Evolutionary conservation across 2,797 vertebrate genomes (phyloP), one percentile per base, ranked within the genome.

Genomic region (Argentina silus): DNA sequence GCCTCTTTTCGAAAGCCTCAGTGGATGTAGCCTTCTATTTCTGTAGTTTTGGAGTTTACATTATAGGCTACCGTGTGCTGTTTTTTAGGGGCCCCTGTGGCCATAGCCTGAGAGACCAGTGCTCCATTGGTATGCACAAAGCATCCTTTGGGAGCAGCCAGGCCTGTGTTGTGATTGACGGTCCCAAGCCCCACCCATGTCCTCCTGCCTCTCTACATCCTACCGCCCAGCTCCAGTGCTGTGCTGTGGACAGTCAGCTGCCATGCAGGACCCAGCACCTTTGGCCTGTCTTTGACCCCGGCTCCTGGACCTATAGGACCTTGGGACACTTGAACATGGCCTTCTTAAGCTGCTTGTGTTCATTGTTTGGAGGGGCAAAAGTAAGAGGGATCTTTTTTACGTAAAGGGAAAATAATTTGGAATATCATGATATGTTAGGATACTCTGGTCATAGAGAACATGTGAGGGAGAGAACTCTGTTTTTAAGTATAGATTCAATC

Each of bases 311-410:
- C 19, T 53, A 14, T 59, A 50, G 75, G 75, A 73, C 19, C 57
- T 53, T 14, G 36, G 23, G 57, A 60, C 69, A 63, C 66, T 36
- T 67, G 50, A 44, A 42, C 42, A 77, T 80, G 78, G 70, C 75
- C 9, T 74, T 80, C 67, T 68, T 76, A 67, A 77, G 50, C 44
- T 80, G 78, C 66, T 65, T 80, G 48, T 72, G 70, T 51, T 70
- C 78, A 36, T 59, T 80, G 56, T 80, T 80, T 68, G 70, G 63
- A 69, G 67, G 71, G 55, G 78, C 61, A 65, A 74, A 71, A 73
- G 78, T 80, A 80, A 77, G 75, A 43, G 4, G 62, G 12, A 10
- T 51, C 6, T 47, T 66, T 57, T 70, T 70, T 45, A 48, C 6
- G 56, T 57, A 57, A 56, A 7, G 12, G 2, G 6, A 42, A 17